phyloP scores from a whole-genome alignment of 2,888 invertebrate species.

The Drosophila rellima region DNA sequence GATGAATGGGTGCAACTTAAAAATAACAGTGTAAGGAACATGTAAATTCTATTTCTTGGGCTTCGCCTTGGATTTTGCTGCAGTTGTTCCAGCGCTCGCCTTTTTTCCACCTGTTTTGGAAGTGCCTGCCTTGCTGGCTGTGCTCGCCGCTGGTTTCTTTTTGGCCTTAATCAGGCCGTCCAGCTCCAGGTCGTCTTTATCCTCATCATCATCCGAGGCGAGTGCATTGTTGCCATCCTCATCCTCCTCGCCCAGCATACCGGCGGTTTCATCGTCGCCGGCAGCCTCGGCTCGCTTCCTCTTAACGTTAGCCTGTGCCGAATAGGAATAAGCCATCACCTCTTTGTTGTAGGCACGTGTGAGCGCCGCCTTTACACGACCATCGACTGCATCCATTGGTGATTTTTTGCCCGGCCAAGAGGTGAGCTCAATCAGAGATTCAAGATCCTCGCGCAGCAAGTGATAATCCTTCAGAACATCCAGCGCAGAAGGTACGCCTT shows the following conservation, averaged over 20 bases:
- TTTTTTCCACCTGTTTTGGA: constrained; percentile 69
- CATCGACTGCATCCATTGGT: constrained; percentile 91
- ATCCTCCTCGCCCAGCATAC: constrained; percentile 85
- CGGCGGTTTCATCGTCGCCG: constrained; percentile 84
- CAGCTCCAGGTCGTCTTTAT: constrained; percentile 88
- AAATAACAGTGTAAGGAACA: constrained; percentile 22
- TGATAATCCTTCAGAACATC: constrained; percentile 93
- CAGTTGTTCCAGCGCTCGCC: constrained; percentile 30
- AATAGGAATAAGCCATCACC: constrained; percentile 91
- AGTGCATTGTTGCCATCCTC: constrained; percentile 69
- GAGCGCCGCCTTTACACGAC: constrained; percentile 96
- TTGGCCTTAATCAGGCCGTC: constrained; percentile 92
- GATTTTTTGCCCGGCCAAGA: constrained; percentile 93
- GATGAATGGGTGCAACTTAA: constrained; percentile 8
- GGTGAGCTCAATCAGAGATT: constrained; percentile 94
- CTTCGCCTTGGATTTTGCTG: constrained; percentile 66
- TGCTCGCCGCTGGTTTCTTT: constrained; percentile 67
- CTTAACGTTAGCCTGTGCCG: constrained; percentile 88
- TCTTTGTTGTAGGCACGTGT: constrained; percentile 97
- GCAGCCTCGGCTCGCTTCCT: constrained; percentile 87
- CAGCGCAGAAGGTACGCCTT: constrained; percentile 91
- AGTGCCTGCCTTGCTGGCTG: constrained; percentile 58
- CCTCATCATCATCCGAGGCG: constrained; percentile 86
- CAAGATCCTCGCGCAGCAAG: constrained; percentile 95
- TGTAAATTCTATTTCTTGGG: constrained; percentile 68